Evolutionary conservation across 2,113 vertebrate genomes (phyloP).

Genomic region (Tenebrosternarchus preto): DNA sequence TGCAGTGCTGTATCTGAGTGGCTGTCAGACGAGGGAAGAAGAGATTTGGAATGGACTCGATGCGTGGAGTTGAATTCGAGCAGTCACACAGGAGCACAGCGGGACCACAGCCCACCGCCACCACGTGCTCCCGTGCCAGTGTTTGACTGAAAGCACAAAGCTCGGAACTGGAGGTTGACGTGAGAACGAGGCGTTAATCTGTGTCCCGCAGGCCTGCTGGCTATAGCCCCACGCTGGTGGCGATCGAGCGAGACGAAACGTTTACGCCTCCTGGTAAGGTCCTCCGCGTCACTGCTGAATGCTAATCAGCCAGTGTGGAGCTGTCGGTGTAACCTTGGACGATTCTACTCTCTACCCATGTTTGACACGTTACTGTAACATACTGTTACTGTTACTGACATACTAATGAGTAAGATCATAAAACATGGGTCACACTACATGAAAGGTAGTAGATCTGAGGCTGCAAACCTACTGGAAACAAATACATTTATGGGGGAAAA

Average conservation of each 20-base stretch:
- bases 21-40: constrained; percentile 5
- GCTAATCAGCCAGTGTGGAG: constrained; percentile 26
- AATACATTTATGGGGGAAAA: no score
- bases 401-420: not conserved
- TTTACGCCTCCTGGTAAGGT: constrained; percentile 35
- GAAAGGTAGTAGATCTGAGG: not conserved
- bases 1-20: not conserved
- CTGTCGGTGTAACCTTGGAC: not conserved
- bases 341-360: not conserved
- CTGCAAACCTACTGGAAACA: not conserved
- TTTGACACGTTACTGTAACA: not conserved
- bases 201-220: constrained; percentile 35
- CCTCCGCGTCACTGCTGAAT: constrained; percentile 35
- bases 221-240: not conserved
- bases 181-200: constrained; percentile 42
- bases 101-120: not conserved
- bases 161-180: constrained; percentile 27
- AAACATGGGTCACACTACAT: not conserved
- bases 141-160: constrained; percentile 32
- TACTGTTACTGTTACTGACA: not conserved
- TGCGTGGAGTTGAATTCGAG: constrained; percentile 29
- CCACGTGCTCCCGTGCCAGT: constrained; percentile 31
- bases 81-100: constrained; percentile 7
- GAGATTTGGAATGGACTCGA: constrained; percentile 36
- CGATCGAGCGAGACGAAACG: constrained; percentile 46